Evolutionary conservation across 2,888 invertebrate genomes (phyloP), one percentile per base, ranked within the genome.

Genomic region (Pollenia amentaria): DNA sequence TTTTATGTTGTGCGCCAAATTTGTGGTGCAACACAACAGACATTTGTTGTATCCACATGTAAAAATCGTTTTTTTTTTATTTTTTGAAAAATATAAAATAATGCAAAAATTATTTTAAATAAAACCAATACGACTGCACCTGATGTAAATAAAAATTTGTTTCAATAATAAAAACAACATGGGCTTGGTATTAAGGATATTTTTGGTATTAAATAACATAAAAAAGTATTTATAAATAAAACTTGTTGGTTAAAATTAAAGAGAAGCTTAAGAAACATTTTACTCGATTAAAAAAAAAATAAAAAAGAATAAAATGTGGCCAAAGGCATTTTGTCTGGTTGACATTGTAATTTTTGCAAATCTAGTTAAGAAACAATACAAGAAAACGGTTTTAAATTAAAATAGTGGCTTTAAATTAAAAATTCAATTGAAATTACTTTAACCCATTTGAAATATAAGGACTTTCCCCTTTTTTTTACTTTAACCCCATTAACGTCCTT

Each of bases 21-120:
- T 83, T 83, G 86, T 70, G 86, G 79, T 65, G 72, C 69, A 79
- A 86, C 82, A 79, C 83, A 79, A 65, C 83, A 86, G 82, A 76
- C 79, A 79, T 79, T 82, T 79, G 53, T 53, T 64, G 44, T 65
- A 57, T 73, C 38, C 72, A 62, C 72, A 55, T 64, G 53, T 46
- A 55, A 44, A 80, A 40, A 18, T 51, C n/a, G n/a, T n/a, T 42
- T 42, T 8, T 62, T 40, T 38, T 60, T 60, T 12, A 64, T 14
- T 12, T 29, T 29, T 2, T 14, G 10, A 55, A 18, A 40, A 44
- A 53, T 21, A 80, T 53, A 62, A 79, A 79, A 60, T 44, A 48
- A 42, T 48, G 48, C 21, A 65, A 65, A 44, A 57, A 42, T 48
- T 57, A 51, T n/a, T 42, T 18, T 16, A 67, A 55, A 65, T 16